Conservation (phyloP, 2,888 invertebrate genomes). For the Mesorhabditis sp. region DNA sequence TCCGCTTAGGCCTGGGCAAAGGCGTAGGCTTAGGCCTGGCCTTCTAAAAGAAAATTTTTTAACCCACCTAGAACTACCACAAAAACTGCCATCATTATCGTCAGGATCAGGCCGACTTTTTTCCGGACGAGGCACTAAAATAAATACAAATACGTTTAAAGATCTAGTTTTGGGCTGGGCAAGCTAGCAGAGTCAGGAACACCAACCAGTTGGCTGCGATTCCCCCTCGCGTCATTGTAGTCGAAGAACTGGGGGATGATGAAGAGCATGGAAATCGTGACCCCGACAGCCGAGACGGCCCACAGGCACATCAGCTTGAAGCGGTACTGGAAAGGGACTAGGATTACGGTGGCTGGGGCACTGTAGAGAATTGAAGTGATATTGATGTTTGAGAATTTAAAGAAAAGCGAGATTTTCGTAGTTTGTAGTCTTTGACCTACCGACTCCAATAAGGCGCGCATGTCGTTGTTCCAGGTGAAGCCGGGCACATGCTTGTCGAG, state of each 20-base stretch:
- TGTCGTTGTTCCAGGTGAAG: constrained; percentile 34
- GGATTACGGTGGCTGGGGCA: no score
- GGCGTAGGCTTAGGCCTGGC: no score
- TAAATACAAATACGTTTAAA: no score
- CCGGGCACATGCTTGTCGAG: constrained; percentile 28
- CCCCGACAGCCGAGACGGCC: not conserved
- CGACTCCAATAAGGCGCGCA: not conserved
- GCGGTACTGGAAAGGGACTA: not conserved
- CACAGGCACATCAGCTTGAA: constrained; percentile 1
- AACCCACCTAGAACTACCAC: not conserved
- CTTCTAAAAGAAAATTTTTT: no score
- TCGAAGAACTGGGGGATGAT: not conserved
- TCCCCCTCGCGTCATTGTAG: not conserved
- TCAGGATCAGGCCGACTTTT: not conserved
- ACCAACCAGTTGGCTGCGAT: not conserved
- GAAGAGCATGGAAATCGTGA: not conserved
- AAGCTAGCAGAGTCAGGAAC: not conserved
- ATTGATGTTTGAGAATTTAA: no score
- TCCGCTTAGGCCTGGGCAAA: no score
- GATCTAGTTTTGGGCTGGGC: no score
- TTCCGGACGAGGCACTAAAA: not conserved
- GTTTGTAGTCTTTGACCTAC: not conserved
- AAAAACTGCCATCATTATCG: not conserved
- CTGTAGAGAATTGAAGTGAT: no score
- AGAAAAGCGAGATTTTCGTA: no score